Percentiles rank a stretch among this genome's conserved stretches.
These are phyloP conservation scores for Cisticola juncidis DNA, from an alignment of 2,113 vertebrate genomes.

Conservation along the genomic window DNA sequence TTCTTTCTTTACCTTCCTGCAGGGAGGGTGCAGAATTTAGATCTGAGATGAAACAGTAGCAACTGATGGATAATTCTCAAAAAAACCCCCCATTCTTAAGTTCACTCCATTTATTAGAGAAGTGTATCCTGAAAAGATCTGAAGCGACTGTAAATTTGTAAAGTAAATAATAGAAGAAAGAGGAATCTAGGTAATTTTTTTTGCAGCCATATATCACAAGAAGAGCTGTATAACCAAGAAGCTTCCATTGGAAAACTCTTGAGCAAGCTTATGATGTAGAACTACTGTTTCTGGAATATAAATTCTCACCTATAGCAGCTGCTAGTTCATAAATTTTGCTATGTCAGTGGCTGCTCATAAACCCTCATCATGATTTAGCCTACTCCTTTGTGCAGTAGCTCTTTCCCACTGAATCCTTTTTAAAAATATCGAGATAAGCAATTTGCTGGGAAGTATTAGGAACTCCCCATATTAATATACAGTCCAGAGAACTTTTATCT, in stretches of 20 bases:
- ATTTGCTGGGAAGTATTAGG: neutral
- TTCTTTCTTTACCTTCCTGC: neutral
- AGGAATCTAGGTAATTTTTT: neutral
- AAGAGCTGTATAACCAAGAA: neutral
- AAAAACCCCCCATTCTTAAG: accelerated
- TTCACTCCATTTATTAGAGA: neutral
- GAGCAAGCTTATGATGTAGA: neutral
- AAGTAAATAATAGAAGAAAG: neutral
- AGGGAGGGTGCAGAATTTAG: neutral
- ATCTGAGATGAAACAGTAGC: neutral
- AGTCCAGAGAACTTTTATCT: neutral
- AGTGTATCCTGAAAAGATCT: neutral
- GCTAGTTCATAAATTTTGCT: neutral
- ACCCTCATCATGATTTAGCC: neutral
- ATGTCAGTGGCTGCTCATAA: neutral
- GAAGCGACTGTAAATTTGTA: neutral
- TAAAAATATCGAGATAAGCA: neutral
- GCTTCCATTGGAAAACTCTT: neutral
- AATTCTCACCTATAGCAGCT: neutral
- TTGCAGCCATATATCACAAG: neutral
- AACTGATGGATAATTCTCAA: neutral
- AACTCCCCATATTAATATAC: neutral
- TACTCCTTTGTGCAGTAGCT: neutral
- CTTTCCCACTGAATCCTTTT: neutral
- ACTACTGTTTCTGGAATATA: neutral